Percentiles rank a stretch among this genome's conserved stretches.
phyloP scores from a whole-genome alignment of 2,797 vertebrate species.

The Sciaenops ocellatus region DNA sequence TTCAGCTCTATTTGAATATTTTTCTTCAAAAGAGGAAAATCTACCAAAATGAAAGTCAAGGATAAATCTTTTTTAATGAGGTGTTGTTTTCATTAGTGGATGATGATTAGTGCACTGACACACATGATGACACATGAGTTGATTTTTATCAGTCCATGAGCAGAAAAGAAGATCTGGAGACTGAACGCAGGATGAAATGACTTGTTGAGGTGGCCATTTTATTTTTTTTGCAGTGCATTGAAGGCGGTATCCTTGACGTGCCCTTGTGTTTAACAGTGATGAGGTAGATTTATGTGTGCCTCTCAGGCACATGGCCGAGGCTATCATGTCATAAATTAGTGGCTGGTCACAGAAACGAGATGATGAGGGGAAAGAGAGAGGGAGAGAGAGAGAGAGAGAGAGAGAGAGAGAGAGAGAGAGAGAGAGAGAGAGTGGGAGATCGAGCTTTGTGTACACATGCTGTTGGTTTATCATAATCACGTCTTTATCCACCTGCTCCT shows the following conservation, averaged over 20 bases:
- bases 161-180: constrained; percentile 9
- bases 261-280: constrained; percentile 79
- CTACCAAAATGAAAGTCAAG: neutral
- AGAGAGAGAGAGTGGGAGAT: constrained; percentile 2
- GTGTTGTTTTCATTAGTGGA: constrained; percentile 15
- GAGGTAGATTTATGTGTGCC: constrained; percentile 78
- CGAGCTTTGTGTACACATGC: constrained; percentile 51
- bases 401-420: constrained; percentile 2
- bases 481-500: constrained; percentile 65
- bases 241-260: constrained; percentile 64
- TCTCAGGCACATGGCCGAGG: constrained; percentile 62
- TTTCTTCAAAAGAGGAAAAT: neutral
- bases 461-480: constrained; percentile 75
- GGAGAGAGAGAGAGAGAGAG: neutral
- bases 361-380: constrained; percentile 31
- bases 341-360: constrained; percentile 57
- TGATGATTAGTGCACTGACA: neutral
- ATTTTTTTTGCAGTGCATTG: constrained; percentile 41
- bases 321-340: constrained; percentile 79
- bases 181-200: constrained; percentile 21
- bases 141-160: neutral
- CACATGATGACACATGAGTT: neutral
- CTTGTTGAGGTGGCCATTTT: constrained; percentile 16
- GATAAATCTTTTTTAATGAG: constrained; percentile 7
- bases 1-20: neutral